Percentiles rank a stretch among this genome's conserved stretches.
These are phyloP conservation scores for Nipponacmea schrenckii DNA, from an alignment of 2,888 invertebrate genomes.

Conservation along the genomic window DNA sequence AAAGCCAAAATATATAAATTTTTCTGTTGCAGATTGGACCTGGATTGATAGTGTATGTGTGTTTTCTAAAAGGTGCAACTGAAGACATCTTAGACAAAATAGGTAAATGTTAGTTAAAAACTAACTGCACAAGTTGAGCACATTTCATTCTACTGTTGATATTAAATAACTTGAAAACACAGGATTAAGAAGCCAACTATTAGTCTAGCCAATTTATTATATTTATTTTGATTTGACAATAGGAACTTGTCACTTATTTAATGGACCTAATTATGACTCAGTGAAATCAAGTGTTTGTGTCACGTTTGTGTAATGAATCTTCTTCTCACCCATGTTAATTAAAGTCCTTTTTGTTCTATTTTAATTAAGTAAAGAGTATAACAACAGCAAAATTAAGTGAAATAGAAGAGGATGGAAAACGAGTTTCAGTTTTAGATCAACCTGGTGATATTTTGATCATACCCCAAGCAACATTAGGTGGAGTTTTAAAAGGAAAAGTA, in stretches of 20 bases:
- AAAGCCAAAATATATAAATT: no score
- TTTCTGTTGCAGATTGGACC: constrained; percentile 45
- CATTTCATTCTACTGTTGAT: no score
- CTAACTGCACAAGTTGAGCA: neutral
- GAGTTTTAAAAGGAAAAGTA: constrained; percentile 66
- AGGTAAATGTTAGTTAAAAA: constrained; percentile 40
- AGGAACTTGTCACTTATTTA: no score
- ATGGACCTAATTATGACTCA: no score
- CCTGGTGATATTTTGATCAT: constrained; percentile 69
- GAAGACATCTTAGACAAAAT: constrained; percentile 60
- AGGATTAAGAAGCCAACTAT: no score
- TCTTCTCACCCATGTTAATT: neutral
- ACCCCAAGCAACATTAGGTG: constrained; percentile 70
- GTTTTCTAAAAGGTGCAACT: constrained; percentile 66
- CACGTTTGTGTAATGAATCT: no score
- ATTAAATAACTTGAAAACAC: no score
- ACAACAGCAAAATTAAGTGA: constrained; percentile 58
- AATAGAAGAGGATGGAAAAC: constrained; percentile 46
- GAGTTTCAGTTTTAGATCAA: constrained; percentile 61
- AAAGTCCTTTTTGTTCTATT: neutral
- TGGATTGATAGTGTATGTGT: constrained; percentile 67
- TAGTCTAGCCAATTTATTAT: no score
- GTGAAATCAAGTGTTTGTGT: no score
- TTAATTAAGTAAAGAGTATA: constrained; percentile 55
- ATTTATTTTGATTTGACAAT: no score